phyloP scores from a whole-genome alignment of 2,113 vertebrate genomes.

The Meriones unguiculatus region DNA sequence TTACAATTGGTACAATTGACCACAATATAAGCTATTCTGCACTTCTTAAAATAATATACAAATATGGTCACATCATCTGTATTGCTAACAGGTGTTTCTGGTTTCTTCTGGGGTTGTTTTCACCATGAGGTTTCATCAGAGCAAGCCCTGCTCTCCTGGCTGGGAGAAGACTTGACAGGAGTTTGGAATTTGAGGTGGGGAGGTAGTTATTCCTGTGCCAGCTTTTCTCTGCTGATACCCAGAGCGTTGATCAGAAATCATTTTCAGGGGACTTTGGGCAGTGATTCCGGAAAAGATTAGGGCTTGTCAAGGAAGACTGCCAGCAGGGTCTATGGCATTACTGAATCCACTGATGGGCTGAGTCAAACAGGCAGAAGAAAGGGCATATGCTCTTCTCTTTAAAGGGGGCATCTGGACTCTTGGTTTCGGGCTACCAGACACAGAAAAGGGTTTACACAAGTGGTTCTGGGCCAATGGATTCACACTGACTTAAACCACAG shows the following conservation, averaged over 20 bases:
- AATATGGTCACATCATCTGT: neutral
- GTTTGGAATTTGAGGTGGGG: neutral
- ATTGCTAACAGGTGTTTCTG: neutral
- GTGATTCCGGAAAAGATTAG: neutral
- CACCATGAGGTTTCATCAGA: neutral
- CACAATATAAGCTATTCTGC: neutral
- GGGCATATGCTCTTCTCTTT: fast-evolving
- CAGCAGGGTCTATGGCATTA: fast-evolving
- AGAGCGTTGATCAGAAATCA: neutral
- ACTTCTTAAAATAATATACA: neutral
- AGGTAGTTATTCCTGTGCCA: neutral
- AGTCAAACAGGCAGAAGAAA: neutral
- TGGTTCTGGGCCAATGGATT: neutral
- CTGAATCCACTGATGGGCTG: fast-evolving
- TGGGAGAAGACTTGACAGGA: neutral
- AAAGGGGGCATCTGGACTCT: too few species aligned
- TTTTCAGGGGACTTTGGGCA: neutral
- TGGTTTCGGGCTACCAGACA: neutral
- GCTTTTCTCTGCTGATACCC: too few species aligned
- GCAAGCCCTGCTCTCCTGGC: neutral
- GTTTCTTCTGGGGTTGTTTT: neutral
- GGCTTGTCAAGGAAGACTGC: neutral
- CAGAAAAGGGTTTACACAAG: neutral
- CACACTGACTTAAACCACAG: too few species aligned
- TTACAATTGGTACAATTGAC: neutral